A percentile compares a stretch with the other conserved stretches of the same genome.
Conservation (phyloP, 2,797 vertebrate species). For the Micropoecilia bifurca region DNA sequence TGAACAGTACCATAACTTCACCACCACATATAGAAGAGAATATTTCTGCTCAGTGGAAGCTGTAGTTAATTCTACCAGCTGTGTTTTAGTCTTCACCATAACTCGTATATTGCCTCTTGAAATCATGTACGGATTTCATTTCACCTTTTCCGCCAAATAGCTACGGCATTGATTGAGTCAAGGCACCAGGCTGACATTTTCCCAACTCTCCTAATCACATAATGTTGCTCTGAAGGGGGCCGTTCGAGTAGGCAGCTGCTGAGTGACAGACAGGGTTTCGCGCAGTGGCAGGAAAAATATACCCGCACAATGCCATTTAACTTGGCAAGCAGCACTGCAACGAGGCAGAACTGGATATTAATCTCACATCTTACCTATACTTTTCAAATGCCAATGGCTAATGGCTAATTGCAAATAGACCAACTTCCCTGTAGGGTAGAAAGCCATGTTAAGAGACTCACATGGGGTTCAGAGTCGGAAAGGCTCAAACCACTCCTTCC, state of each 20-base stretch:
- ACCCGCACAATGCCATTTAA: conserved; percentile 47
- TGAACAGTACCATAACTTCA: not conserved
- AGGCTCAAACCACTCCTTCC: not conserved
- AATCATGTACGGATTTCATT: conserved; percentile 19
- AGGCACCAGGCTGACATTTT: conserved; percentile 47
- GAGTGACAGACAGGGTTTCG: conserved; percentile 56
- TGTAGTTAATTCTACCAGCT: conserved; percentile 1
- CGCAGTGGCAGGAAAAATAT: conserved; percentile 50
- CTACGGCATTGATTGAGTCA: conserved; percentile 31
- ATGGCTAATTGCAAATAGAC: conserved; percentile 38
- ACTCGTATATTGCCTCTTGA: conserved; percentile 5
- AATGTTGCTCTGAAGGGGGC: conserved; percentile 48
- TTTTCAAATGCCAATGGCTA: conserved; percentile 53
- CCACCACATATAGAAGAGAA: not conserved
- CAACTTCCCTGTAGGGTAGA: conserved; percentile 27
- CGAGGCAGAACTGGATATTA: conserved; percentile 50
- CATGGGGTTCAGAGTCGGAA: conserved; percentile 8
- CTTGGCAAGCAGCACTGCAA: conserved; percentile 46
- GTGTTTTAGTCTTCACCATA: not conserved
- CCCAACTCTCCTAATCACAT: conserved; percentile 55
- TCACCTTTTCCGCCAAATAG: conserved; percentile 17
- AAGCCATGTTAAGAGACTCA: conserved; percentile 27
- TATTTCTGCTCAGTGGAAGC: conserved; percentile 4
- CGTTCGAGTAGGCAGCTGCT: conserved; percentile 40
- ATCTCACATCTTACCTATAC: conserved; percentile 38